phyloP scores from a whole-genome alignment of 2,888 invertebrate genomes.

The Lasius fuliginosus region DNA sequence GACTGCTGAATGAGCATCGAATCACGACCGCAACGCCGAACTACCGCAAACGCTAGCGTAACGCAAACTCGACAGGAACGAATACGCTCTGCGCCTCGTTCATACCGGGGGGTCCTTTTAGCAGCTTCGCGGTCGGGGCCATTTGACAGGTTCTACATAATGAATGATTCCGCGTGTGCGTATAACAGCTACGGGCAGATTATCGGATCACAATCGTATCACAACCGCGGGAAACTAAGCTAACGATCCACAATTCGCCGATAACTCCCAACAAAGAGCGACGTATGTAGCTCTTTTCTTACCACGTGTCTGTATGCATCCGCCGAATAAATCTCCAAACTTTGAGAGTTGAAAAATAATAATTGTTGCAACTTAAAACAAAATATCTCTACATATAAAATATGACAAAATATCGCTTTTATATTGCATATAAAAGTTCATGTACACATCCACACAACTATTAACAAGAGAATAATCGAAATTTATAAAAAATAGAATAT shows the following conservation, averaged over 20 bases:
- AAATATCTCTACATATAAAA: no score
- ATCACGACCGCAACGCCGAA: conserved; percentile 82
- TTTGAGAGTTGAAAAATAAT: neutral
- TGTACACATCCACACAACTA: neutral
- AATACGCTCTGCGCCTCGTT: conserved; percentile 60
- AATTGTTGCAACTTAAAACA: neutral
- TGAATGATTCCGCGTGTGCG: conserved; percentile 74
- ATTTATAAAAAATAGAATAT: neutral
- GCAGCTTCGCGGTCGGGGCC: conserved; percentile 80
- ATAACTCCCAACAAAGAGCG: neutral
- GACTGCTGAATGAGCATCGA: conserved; percentile 83
- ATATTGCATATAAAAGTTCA: neutral
- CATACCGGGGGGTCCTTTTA: conserved; percentile 77
- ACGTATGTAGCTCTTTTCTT: neutral
- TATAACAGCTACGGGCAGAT: conserved; percentile 64
- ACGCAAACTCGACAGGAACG: conserved; percentile 80
- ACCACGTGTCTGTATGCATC: neutral
- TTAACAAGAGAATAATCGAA: neutral
- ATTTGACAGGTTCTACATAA: conserved; percentile 82
- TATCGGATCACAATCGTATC: conserved; percentile 56
- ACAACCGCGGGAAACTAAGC: conserved; percentile 30
- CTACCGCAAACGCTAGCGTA: conserved; percentile 81
- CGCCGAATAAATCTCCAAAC: neutral
- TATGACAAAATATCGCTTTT: neutral
- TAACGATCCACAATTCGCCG: conserved; percentile 17